These are phyloP conservation scores for Marmota flaviventris DNA, from an alignment of 2,113 vertebrate species.

Conservation along the genomic window DNA sequence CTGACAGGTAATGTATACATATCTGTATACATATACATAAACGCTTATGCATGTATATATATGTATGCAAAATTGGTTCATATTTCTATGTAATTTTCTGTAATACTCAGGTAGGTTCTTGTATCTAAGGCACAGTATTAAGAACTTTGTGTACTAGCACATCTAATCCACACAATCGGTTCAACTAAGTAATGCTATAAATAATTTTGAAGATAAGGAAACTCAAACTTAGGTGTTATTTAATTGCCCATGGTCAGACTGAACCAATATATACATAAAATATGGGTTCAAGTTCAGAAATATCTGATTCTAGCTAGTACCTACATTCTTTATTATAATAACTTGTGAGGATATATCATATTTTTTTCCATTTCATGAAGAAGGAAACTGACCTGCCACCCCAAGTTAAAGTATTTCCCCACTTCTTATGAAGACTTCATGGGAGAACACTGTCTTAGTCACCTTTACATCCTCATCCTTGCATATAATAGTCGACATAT, in stretches of 20 bases:
- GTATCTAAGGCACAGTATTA: not conserved
- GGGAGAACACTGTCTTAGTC: not conserved
- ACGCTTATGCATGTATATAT: not conserved
- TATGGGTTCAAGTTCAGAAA: not conserved
- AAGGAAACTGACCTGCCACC: not conserved
- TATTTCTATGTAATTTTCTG: not conserved
- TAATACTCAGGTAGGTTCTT: not conserved
- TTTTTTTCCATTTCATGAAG: not conserved
- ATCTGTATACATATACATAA: not conserved
- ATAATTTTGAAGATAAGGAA: constrained; percentile 22
- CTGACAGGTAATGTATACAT: not conserved
- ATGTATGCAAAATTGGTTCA: not conserved
- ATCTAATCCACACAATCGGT: not conserved
- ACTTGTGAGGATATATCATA: not conserved
- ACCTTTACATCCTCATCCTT: not conserved
- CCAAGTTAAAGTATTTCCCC: not conserved
- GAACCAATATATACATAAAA: not conserved
- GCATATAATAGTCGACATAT: not conserved
- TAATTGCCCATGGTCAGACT: not conserved
- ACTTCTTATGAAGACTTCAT: not conserved
- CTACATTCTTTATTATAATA: not conserved
- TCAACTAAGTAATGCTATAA: not conserved
- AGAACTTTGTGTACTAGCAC: not conserved
- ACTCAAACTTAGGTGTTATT: not conserved
- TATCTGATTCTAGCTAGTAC: not conserved